These are phyloP conservation scores for Poeciliopsis infans DNA, from an alignment of 2,797 vertebrate genomes.

Conservation along the genomic window DNA sequence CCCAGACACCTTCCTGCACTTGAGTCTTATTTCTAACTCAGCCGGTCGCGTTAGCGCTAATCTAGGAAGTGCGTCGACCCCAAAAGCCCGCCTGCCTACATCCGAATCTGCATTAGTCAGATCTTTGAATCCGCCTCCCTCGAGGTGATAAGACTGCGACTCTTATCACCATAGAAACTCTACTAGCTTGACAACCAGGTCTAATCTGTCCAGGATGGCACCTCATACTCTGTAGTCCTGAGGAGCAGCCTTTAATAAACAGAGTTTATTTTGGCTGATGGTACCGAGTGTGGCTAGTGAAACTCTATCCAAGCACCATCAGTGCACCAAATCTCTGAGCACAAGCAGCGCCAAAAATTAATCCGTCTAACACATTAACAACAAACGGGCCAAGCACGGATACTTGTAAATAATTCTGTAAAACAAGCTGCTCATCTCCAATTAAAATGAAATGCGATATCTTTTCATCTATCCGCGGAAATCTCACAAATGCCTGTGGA, in stretches of 20 bases:
- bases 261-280: conserved; percentile 15
- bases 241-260: conserved; percentile 33
- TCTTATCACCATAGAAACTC: conserved; percentile 54
- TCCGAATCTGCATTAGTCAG: conserved; percentile 35
- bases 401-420: conserved; percentile 18
- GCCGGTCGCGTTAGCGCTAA: conserved; percentile 17
- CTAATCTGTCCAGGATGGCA: conserved; percentile 53
- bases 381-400: conserved; percentile 26
- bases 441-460: conserved; percentile 19
- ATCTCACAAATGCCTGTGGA: not conserved
- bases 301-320: conserved; percentile 27
- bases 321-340: conserved; percentile 44
- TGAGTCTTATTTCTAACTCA: conserved; percentile 28
- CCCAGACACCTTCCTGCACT: conserved; percentile 26
- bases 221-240: conserved; percentile 27
- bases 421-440: conserved; percentile 17
- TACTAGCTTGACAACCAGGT: conserved; percentile 52
- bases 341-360: conserved; percentile 22
- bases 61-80: conserved; percentile 24
- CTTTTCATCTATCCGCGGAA: conserved; percentile 8
- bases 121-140: conserved; percentile 12
- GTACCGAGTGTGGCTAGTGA: conserved; percentile 40
- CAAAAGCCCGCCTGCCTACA: conserved; percentile 7
- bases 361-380: conserved; percentile 26
- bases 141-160: conserved; percentile 45